Percentiles rank a stretch among this genome's conserved stretches.
Evolutionary conservation across 2,113 vertebrate species (phyloP).

Genomic region (Pantherophis guttatus): DNA sequence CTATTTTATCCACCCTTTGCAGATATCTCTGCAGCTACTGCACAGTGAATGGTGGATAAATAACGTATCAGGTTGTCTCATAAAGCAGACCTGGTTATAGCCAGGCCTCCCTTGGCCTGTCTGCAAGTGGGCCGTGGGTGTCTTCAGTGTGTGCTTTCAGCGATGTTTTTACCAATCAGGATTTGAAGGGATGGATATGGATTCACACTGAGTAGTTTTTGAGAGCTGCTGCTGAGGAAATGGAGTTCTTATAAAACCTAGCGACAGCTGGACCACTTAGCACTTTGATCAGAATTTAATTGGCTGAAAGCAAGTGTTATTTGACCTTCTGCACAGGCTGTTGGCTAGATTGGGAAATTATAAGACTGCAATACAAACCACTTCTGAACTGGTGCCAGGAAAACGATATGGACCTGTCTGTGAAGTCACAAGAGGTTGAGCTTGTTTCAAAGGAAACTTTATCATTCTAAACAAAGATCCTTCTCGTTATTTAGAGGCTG

Average conservation of each 20-base stretch:
- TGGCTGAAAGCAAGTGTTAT: constrained; percentile 26
- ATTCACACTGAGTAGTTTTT: not conserved
- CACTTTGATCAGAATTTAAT: constrained; percentile 21
- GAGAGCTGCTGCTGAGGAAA: not conserved
- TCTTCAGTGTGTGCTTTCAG: not conserved
- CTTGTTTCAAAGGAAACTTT: not conserved
- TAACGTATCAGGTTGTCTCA: not conserved
- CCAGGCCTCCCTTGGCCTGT: not conserved
- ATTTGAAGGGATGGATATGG: not conserved
- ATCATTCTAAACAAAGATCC: constrained; percentile 17
- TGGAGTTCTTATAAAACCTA: not conserved
- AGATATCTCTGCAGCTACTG: not conserved
- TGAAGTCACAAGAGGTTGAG: not conserved
- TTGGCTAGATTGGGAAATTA: not conserved
- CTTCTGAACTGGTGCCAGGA: not conserved
- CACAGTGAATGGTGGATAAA: not conserved
- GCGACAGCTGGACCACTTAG: constrained; percentile 14
- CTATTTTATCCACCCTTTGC: not conserved
- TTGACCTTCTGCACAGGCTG: constrained; percentile 16
- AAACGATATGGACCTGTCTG: not conserved
- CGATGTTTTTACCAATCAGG: not conserved
- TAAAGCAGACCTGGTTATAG: not conserved
- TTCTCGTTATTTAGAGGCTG: constrained; percentile 15
- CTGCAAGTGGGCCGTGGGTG: not conserved
- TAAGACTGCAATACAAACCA: not conserved